Percentiles rank a stretch among this genome's conserved stretches.
Conservation (phyloP, 2,797 vertebrate species). For the Phoxinus dragarum region DNA sequence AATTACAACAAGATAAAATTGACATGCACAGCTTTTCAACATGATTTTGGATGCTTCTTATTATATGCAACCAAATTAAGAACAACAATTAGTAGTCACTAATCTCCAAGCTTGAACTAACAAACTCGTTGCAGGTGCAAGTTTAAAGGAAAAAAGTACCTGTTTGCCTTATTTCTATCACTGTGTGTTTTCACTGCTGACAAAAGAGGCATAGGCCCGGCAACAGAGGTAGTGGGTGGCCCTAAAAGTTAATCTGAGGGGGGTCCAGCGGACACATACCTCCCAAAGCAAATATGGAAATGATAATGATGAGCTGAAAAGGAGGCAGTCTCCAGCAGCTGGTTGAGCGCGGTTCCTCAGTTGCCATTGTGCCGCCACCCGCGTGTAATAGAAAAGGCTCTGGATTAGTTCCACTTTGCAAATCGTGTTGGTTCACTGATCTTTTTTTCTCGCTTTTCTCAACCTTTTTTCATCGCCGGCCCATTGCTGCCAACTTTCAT, state of each 20-base stretch:
- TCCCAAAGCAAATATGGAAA: conserved; percentile 66
- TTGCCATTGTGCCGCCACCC: conserved; percentile 56
- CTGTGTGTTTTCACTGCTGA: not conserved
- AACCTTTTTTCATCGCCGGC: conserved; percentile 15
- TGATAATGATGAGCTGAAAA: conserved; percentile 61
- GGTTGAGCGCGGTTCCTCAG: conserved; percentile 49
- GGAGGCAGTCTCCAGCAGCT: conserved; percentile 60
- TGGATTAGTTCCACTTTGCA: conserved; percentile 73
- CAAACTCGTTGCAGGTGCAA: not conserved
- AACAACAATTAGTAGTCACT: not conserved
- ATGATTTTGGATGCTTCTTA: not conserved
- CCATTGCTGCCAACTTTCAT: conserved; percentile 55
- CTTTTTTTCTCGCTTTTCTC: conserved; percentile 16
- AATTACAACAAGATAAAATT: not conserved
- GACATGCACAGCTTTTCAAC: not conserved
- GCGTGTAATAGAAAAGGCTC: conserved; percentile 59
- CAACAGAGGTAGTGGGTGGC: conserved; percentile 77
- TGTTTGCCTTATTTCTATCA: not conserved
- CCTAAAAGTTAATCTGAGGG: conserved; percentile 71
- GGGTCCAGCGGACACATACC: conserved; percentile 55
- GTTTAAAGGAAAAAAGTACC: not conserved
- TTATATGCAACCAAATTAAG: not conserved
- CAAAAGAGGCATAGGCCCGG: not conserved
- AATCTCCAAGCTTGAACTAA: not conserved
- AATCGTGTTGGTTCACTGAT: conserved; percentile 68